These are phyloP conservation scores for Drosophila kurseongensis DNA, from an alignment of 1,140 invertebrate genomes.

Conservation along the genomic window DNA sequence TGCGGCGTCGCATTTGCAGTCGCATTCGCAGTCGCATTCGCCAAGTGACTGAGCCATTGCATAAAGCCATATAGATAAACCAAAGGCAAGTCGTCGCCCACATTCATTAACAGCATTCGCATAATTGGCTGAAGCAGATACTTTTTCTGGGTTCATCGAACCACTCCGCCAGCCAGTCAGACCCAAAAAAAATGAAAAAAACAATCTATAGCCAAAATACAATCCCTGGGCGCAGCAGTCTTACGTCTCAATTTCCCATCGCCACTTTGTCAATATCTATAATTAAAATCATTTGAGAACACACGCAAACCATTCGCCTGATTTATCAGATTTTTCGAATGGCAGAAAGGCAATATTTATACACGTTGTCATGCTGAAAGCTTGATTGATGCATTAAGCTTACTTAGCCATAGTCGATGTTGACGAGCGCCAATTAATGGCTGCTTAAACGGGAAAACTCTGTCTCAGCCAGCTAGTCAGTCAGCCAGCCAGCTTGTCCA, in stretches of 20 bases:
- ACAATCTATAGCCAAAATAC: slow-evolving; percentile 23
- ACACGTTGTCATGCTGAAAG: slow-evolving; percentile 66
- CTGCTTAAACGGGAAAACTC: slow-evolving; percentile 62
- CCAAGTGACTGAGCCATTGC: slow-evolving; percentile 58
- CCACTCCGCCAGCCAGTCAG: slow-evolving; percentile 18
- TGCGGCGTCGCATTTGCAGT: slow-evolving; percentile 45
- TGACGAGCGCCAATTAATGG: slow-evolving; percentile 72
- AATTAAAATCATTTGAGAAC: slow-evolving; percentile 78
- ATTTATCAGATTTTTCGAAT: slow-evolving; percentile 67
- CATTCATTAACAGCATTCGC: slow-evolving; percentile 80
- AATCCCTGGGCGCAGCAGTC: slow-evolving; percentile 59
- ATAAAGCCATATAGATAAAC: slow-evolving; percentile 80
- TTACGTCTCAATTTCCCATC: slow-evolving; percentile 76
- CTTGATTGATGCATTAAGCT: slow-evolving; percentile 79
- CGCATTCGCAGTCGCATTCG: slow-evolving; percentile 55
- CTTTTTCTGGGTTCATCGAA: slow-evolving; percentile 63
- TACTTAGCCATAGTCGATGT: slow-evolving; percentile 33
- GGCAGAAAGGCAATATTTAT: slow-evolving; percentile 42
- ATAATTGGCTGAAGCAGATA: slow-evolving; percentile 70
- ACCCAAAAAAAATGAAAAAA: slow-evolving; percentile 12
- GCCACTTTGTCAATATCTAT: slow-evolving; percentile 72
- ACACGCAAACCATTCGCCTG: slow-evolving; percentile 57
- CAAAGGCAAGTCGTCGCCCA: slow-evolving; percentile 69
- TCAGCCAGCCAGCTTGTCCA: slow-evolving; percentile 26
- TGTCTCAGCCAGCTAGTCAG: slow-evolving; percentile 3